Base-by-base conservation (phyloP, 1,140 invertebrate species). In the Probaryconus sp. region DNA sequence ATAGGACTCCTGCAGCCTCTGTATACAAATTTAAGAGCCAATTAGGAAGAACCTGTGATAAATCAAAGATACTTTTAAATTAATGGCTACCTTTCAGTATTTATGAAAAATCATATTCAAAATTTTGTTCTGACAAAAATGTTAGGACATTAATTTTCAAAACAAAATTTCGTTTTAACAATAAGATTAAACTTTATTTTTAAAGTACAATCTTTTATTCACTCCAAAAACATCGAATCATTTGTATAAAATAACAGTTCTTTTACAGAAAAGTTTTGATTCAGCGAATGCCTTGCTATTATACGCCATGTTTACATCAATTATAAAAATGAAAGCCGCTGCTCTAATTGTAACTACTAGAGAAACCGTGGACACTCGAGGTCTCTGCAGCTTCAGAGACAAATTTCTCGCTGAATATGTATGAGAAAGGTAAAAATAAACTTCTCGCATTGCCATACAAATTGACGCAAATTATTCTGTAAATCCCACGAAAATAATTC, bases 21-120 rank as follows among this genome's bases (percentile, higher is more conserved):
- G 9, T 17, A 2, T 42, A 45, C 21, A 10, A 69, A 37, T 60
- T 69, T 69, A 58, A 53, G 51, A 17, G 53, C 13, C 45, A 60
- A 69, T 69, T 56, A 45, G 24, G 26, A 24, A 13, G 6, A 5
- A 16, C 1, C n/a, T 14, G 11, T 17, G 16, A 50, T 58, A 42
- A 67, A 67, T 67, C 63, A 67, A 6, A 28, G 37, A 10, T 14
- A 11, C 16, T 9, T 30, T 37, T 65, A 48, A 65, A 51, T 65
- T 65, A 65, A 42, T 20, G 17, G 16, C 21, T 13, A 11, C 7
- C n/a, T 28, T 26, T 43, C n/a, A 14, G 28, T 30, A 37, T 56
- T 56, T 67, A 67, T 50, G 63, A 50, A 38, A n/a, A 47, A 35
- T 40, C 42, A 48, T 42, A 42, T 58, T 58, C 31, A 50, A 42